Conservation (phyloP, 2,888 invertebrate species). For the Marronus borbonicus region DNA sequence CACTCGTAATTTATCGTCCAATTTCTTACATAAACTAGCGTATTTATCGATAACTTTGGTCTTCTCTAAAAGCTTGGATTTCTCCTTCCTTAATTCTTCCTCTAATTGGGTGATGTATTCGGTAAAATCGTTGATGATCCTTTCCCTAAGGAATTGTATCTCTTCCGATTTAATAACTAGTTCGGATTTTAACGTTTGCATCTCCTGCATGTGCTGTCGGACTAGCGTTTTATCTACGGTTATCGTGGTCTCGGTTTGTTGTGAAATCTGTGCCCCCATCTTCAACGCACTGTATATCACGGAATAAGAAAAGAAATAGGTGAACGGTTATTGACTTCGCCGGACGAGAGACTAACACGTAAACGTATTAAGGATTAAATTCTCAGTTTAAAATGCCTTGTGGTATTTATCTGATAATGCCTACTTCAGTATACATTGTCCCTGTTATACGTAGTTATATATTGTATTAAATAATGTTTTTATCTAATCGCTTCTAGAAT, state of each 20-base stretch:
- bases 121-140: constrained; percentile 22
- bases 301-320: not conserved
- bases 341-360: not conserved
- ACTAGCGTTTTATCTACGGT: not conserved
- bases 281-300: not conserved
- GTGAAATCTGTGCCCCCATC: constrained; percentile 18
- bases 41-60: constrained; percentile 8
- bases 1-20: not conserved
- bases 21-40: not conserved
- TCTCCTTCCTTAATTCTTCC: constrained; percentile 22
- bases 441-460: not conserved
- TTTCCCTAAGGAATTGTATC: constrained; percentile 4
- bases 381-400: not conserved
- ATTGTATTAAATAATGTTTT: constrained; percentile 9
- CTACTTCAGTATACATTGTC: not conserved
- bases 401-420: not conserved
- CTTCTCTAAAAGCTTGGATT: not conserved
- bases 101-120: constrained; percentile 14
- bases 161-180: constrained; percentile 22
- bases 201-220: not conserved
- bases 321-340: not conserved
- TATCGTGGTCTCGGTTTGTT: not conserved
- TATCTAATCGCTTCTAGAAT: not conserved
- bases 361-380: not conserved
- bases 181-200: not conserved